A percentile compares a stretch with the other conserved stretches of the same genome.
phyloP scores from a whole-genome alignment of 2,888 invertebrate species.

The Mimas tiliae region DNA sequence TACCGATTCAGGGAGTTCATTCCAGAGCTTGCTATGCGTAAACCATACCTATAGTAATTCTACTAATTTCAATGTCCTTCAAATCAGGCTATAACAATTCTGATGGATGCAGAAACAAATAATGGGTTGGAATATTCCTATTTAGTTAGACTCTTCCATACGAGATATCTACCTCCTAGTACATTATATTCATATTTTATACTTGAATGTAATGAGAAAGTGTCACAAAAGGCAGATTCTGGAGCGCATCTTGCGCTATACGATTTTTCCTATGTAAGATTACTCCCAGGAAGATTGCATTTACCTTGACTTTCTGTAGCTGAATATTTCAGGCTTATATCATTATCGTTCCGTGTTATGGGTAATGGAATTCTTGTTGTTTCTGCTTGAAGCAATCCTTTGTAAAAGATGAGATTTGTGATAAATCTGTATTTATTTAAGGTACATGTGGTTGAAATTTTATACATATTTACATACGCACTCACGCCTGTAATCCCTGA shows the following conservation, averaged over 20 bases:
- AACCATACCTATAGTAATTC: too few relatives aligned
- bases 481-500: too few relatives aligned
- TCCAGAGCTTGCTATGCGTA: too few relatives aligned
- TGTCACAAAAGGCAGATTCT: slow-evolving; percentile 1
- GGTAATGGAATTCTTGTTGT: slow-evolving; percentile 14
- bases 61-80: too few relatives aligned
- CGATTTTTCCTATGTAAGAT: slow-evolving; percentile 4
- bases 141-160: too few relatives aligned
- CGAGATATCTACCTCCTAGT: too few relatives aligned
- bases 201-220: slow-evolving; percentile 9
- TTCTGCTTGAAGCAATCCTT: background rate
- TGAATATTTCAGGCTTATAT: slow-evolving; percentile 21
- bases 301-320: slow-evolving; percentile 13
- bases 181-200: too few relatives aligned
- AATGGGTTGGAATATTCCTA: too few relatives aligned
- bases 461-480: too few relatives aligned
- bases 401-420: background rate
- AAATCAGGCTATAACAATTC: too few relatives aligned
- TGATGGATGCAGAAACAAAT: too few relatives aligned
- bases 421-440: background rate
- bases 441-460: background rate
- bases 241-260: background rate
- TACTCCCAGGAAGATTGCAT: slow-evolving; percentile 15
- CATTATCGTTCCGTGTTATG: slow-evolving; percentile 15
- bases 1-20: too few relatives aligned